Percentiles rank a stretch among this genome's conserved stretches.
Conservation (phyloP, 2,797 vertebrate genomes). For the Spinibarbus caldwelli region DNA sequence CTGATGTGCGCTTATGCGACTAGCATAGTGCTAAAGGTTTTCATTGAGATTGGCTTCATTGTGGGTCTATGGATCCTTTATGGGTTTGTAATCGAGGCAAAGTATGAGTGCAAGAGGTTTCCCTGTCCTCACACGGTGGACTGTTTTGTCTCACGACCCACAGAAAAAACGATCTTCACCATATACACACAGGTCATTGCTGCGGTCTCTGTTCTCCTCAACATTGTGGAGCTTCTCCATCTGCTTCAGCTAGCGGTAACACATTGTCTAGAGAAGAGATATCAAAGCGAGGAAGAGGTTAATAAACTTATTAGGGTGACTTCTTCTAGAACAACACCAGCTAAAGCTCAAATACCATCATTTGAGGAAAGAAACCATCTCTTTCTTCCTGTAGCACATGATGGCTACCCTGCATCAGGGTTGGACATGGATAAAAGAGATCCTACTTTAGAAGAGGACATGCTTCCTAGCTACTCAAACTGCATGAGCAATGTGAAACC, state of each 20-base stretch:
- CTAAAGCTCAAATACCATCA: neutral
- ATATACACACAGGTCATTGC: slow-evolving; percentile 81
- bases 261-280: slow-evolving; percentile 67
- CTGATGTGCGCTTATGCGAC: slow-evolving; percentile 76
- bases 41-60: slow-evolving; percentile 80
- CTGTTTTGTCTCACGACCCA: slow-evolving; percentile 84
- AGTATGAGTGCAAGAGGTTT: slow-evolving; percentile 70
- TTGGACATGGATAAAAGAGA: slow-evolving; percentile 59
- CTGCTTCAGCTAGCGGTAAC: slow-evolving; percentile 72
- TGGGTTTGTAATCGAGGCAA: slow-evolving; percentile 76
- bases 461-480: slow-evolving; percentile 75
- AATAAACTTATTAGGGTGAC: slow-evolving; percentile 31
- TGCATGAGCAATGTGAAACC: slow-evolving; percentile 66
- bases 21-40: slow-evolving; percentile 78
- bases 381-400: slow-evolving; percentile 47
- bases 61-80: slow-evolving; percentile 81
- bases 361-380: slow-evolving; percentile 59
- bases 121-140: slow-evolving; percentile 84
- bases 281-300: slow-evolving; percentile 22
- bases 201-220: slow-evolving; percentile 78
- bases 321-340: neutral
- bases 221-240: slow-evolving; percentile 79
- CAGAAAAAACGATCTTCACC: slow-evolving; percentile 85
- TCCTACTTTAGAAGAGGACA: slow-evolving; percentile 19
- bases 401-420: slow-evolving; percentile 60